Conservation (phyloP, 1,140 invertebrate species). For the Oncopodura yosiiana region DNA sequence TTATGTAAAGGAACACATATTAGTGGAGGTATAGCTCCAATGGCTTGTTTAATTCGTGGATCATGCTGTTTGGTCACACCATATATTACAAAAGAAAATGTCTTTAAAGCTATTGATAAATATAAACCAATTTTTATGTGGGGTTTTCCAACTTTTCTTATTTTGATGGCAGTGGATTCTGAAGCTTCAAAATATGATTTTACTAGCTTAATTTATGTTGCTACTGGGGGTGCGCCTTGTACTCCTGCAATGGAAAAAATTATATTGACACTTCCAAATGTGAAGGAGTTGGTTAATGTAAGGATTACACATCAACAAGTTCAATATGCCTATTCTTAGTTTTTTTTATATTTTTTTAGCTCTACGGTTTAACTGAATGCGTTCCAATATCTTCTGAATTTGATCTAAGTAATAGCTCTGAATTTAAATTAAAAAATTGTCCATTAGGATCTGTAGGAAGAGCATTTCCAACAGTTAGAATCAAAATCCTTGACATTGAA, state of each 20-base stretch:
- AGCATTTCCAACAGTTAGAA: conserved; percentile 8
- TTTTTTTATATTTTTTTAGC: conserved; percentile 6
- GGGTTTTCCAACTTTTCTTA: conserved; percentile 11
- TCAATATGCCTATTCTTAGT: background rate
- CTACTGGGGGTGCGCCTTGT: conserved; percentile 21
- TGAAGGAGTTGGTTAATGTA: conserved; percentile 25
- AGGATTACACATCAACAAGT: background rate
- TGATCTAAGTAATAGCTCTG: background rate
- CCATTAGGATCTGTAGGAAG: conserved; percentile 14
- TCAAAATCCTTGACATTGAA: conserved; percentile 24
- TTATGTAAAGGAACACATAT: conserved; percentile 8
- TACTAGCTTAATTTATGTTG: conserved; percentile 17
- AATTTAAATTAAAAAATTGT: background rate
- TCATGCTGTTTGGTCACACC: background rate
- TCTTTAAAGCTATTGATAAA: conserved; percentile 25
- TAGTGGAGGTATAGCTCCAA: background rate
- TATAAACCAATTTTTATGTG: conserved; percentile 22
- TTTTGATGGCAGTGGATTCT: conserved; percentile 6
- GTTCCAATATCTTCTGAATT: conserved; percentile 1
- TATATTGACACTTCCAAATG: conserved; percentile 15
- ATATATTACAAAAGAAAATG: conserved; percentile 13
- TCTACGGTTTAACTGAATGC: conserved; percentile 28
- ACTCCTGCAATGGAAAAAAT: conserved; percentile 24
- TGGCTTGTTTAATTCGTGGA: background rate
- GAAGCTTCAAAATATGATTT: conserved; percentile 29